Percentiles rank a stretch among this genome's conserved stretches.
Conservation (phyloP, 2,888 invertebrate species). For the Drosophila trichaetosa region DNA sequence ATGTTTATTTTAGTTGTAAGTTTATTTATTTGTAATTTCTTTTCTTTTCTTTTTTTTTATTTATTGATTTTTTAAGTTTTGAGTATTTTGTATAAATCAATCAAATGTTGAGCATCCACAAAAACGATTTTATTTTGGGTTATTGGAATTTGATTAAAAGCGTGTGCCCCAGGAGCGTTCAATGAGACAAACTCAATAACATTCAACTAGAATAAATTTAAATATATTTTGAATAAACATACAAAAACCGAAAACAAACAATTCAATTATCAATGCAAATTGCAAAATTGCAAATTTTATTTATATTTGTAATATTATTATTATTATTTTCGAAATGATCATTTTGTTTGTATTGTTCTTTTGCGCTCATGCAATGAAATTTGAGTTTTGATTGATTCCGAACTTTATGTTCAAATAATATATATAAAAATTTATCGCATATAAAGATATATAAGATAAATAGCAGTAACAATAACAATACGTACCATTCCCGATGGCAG, state of each 20-base stretch:
- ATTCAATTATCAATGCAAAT: constrained; percentile 70
- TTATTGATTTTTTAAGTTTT: constrained; percentile 22
- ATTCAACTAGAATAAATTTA: constrained; percentile 71
- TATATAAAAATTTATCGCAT: constrained; percentile 53
- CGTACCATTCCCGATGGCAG: constrained; percentile 86
- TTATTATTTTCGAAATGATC: constrained; percentile 7
- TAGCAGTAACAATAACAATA: constrained; percentile 50
- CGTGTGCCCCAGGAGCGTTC: constrained; percentile 79
- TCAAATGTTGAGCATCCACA: constrained; percentile 64
- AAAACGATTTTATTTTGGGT: constrained; percentile 45
- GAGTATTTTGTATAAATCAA: constrained; percentile 49
- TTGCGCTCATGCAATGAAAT: constrained; percentile 67
- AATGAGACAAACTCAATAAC: constrained; percentile 78
- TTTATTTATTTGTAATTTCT: constrained; percentile 24
- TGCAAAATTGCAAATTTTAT: constrained; percentile 51
- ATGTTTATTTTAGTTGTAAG: constrained; percentile 59
- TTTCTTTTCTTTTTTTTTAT: constrained; percentile 13
- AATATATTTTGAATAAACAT: constrained; percentile 54
- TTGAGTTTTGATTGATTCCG: constrained; percentile 58
- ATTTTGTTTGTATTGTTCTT: constrained; percentile 4
- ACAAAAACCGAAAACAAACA: constrained; percentile 59
- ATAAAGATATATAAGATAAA: not conserved
- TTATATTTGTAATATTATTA: constrained; percentile 13
- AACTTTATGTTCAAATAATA: constrained; percentile 47
- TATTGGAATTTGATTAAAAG: constrained; percentile 55